A percentile compares a stretch with the other conserved stretches of the same genome.
These are phyloP conservation scores for Diploptera punctata DNA, from an alignment of 2,888 invertebrate genomes.

Conservation along the genomic window DNA sequence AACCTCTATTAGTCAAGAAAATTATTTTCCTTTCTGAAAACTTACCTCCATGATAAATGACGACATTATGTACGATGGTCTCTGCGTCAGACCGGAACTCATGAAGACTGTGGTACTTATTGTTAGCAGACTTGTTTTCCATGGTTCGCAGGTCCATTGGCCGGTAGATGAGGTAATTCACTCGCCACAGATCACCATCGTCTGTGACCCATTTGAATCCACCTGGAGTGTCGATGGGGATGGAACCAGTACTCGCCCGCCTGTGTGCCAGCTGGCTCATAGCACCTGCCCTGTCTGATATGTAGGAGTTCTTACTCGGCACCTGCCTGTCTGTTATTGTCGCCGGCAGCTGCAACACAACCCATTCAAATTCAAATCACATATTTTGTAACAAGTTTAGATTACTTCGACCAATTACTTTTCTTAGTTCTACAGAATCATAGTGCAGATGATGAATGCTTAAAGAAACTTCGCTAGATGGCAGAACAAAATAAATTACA, in stretches of 20 bases:
- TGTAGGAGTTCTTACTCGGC: constrained; percentile 45
- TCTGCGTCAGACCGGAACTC: constrained; percentile 76
- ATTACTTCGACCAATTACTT: too few species aligned
- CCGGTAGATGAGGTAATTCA: constrained; percentile 56
- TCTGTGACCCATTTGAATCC: constrained; percentile 52
- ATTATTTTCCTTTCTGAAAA: too few species aligned
- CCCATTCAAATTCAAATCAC: too few species aligned
- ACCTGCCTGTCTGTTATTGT: constrained; percentile 47
- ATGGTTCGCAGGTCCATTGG: constrained; percentile 69
- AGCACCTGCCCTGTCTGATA: constrained; percentile 51
- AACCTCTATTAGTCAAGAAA: too few species aligned
- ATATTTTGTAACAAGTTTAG: too few species aligned
- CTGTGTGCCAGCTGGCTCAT: constrained; percentile 15
- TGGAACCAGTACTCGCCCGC: constrained; percentile 32
- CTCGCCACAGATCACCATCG: constrained; percentile 50
- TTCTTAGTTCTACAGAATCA: too few species aligned
- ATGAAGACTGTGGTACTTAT: constrained; percentile 65
- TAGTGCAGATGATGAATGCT: too few species aligned
- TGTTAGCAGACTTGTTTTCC: constrained; percentile 64
- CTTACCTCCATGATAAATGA: constrained; percentile 75
- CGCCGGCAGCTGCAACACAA: constrained; percentile 46
- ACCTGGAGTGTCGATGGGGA: constrained; percentile 46
- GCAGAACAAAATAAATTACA: too few species aligned
- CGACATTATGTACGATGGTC: constrained; percentile 77
- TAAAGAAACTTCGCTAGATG: too few species aligned